Base-by-base conservation (phyloP, 2,113 vertebrate genomes). In the Gorsachius goisagi region DNA sequence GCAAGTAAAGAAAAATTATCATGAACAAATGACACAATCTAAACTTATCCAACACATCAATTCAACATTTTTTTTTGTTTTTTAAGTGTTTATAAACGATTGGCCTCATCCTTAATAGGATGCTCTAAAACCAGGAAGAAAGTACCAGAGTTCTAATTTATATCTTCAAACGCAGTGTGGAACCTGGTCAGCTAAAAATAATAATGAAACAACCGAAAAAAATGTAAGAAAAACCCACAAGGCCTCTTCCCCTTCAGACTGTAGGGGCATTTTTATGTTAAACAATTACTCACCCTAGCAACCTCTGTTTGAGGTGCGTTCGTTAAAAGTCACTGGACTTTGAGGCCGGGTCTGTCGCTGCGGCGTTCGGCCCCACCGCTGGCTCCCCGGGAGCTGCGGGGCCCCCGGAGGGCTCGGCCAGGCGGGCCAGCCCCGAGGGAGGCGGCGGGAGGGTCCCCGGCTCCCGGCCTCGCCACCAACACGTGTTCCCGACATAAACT, bases 401-500 rank as follows among this genome's bases (percentile, higher is more conserved):
- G 68, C 50, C 76, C 66, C 62, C 30, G 9, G 53, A 4, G 64
- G 79, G 75, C 58, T 37, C 50, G 39, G 39, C 55, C 5, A 15
- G 41, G 41, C 45, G 45, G 45, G 16, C 41, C 41, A 41, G 41
- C 41, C 41, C 41, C 41, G 41, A 12, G 35, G 67, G 47, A 66
- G 47, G 35, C 16, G 10, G 20, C n/a, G 47, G 58, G 88, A 58
- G 93, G 94, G 68, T 94, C 90, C 88, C 90, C 93, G 86, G 85
- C 30, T 84, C 56, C 62, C 79, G 28, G 53, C 78, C 76, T 89
- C 93, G 78, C 92, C 95, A 30, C 69, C 87, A 97, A 96, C 98
- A 98, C 98, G 98, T 98, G 98, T 97, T 98, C 96, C 86, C 95
- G 86, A 96, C 88, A 98, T 98, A 98, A 99, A 98, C 98, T 98